A percentile compares a stretch with the other conserved stretches of the same genome.
Evolutionary conservation across 1,140 invertebrate species (phyloP).

Genomic region (Callitettix versicolor): DNA sequence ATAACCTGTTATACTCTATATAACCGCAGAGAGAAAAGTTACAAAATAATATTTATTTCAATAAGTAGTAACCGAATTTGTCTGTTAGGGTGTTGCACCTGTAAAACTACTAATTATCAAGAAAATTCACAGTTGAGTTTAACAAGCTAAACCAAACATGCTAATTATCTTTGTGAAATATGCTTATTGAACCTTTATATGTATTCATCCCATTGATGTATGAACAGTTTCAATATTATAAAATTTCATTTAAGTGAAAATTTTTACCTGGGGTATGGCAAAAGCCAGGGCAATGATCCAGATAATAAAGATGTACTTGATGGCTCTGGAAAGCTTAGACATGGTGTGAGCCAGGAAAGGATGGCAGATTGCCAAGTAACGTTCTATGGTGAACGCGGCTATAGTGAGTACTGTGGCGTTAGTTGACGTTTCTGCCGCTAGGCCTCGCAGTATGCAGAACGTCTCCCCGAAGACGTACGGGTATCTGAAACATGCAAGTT

Average conservation of each 20-base stretch:
- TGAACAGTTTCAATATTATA: too few relatives aligned
- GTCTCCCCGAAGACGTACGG: constrained; percentile 77
- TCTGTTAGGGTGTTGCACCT: too few relatives aligned
- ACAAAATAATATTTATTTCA: too few relatives aligned
- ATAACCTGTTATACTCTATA: too few relatives aligned
- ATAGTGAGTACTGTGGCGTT: constrained; percentile 86
- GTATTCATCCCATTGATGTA: too few relatives aligned
- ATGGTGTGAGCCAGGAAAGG: constrained; percentile 70
- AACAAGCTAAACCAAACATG: too few relatives aligned
- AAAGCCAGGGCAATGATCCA: constrained; percentile 60
- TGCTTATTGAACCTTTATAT: too few relatives aligned
- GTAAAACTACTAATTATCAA: too few relatives aligned
- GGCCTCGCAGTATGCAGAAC: constrained; percentile 74
- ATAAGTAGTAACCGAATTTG: too few relatives aligned
- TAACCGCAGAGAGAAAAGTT: too few relatives aligned
- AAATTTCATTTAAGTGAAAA: neutral
- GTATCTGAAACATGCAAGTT: constrained; percentile 36
- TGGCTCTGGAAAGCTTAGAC: constrained; percentile 60
- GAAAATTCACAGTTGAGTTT: too few relatives aligned
- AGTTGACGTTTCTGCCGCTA: constrained; percentile 76
- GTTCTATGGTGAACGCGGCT: constrained; percentile 72
- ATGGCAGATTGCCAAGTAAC: constrained; percentile 87
- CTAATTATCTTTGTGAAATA: too few relatives aligned
- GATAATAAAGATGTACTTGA: constrained; percentile 55
- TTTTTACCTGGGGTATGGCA: constrained; percentile 52